phyloP scores from a whole-genome alignment of 2,888 invertebrate genomes.

The Eilema sororculum region DNA sequence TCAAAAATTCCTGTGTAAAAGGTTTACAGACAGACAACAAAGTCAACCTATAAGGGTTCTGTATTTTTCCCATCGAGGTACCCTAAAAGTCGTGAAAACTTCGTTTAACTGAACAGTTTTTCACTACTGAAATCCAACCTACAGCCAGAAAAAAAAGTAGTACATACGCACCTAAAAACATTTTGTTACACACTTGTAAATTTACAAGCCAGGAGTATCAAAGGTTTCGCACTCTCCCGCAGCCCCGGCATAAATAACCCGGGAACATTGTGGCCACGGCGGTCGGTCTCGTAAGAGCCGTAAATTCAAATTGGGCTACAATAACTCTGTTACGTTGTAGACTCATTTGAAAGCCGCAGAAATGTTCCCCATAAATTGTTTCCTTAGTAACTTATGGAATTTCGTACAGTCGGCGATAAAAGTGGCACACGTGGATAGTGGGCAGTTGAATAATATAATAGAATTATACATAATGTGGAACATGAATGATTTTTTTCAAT shows the following conservation, averaged over 20 bases:
- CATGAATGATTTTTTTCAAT: too few species aligned
- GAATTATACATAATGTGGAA: not conserved
- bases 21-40: too few species aligned
- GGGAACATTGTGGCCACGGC: slow-evolving; percentile 11
- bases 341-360: slow-evolving; percentile 23
- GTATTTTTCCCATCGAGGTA: too few species aligned
- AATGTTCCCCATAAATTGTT: slow-evolving; percentile 26
- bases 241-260: not conserved
- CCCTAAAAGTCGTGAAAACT: too few species aligned
- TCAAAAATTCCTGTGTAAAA: too few species aligned
- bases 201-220: not conserved
- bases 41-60: too few species aligned
- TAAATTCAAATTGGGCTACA: slow-evolving; percentile 40
- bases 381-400: not conserved
- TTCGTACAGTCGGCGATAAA: not conserved
- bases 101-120: too few species aligned
- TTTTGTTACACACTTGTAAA: not conserved
- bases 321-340: slow-evolving; percentile 31
- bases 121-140: too few species aligned
- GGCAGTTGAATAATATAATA: not conserved
- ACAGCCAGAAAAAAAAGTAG: too few species aligned
- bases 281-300: slow-evolving; percentile 23
- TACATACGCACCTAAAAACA: not conserved
- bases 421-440: not conserved
- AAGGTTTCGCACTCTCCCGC: not conserved